Base-by-base conservation (phyloP, 2,797 vertebrate species). In the Helarctos malayanus region DNA sequence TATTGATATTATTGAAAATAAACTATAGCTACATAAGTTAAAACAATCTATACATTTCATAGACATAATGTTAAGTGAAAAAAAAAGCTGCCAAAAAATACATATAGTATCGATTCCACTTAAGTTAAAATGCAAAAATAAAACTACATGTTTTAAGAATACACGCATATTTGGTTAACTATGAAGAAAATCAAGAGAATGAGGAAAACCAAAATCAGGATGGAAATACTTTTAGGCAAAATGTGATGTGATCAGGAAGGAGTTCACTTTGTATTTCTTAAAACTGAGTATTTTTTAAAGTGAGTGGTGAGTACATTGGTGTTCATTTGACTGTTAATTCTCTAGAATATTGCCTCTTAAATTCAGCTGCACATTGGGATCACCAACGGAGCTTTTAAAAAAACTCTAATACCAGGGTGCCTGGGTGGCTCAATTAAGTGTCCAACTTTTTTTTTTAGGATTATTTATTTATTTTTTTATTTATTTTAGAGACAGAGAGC, bases 61-160 rank as follows among this genome's bases (percentile, higher is more conserved):
- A 75, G 71, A 29, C 21, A 16, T 23, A 79, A 68, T 29, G 49
- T 65, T 78, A 45, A 68, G 38, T 57, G 68, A 75, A 92, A 63
- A 79, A 81, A n/a, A 49, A 56, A 29, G 41, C 59, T 79, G 23
- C 23, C 52, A 45, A 47, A 25, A 54, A 57, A 68, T 80, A 90
- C 61, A 35, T 83, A 73, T 38, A 57, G 23, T 35, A 25, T 16
- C 73, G 65, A 38, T 57, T 69, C 61, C 18, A 86, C 52, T 93
- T n/a, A 85, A 79, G 52, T 86, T 57, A 32, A 59, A 93, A 52
- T 71, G 52, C 69, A 59, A 80, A 87, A 92, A 76, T 76, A 84
- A 92, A 92, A 76, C 57, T n/a, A 10, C 23, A 32, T 56, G 69
- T 19, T 85, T 76, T 92, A 76, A 92, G n/a, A 45, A 54, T 54